Evolutionary conservation across 37 sponge, comb jelly and placozoan genomes (phyloP).

Genomic region (Theonella swinhoei): DNA sequence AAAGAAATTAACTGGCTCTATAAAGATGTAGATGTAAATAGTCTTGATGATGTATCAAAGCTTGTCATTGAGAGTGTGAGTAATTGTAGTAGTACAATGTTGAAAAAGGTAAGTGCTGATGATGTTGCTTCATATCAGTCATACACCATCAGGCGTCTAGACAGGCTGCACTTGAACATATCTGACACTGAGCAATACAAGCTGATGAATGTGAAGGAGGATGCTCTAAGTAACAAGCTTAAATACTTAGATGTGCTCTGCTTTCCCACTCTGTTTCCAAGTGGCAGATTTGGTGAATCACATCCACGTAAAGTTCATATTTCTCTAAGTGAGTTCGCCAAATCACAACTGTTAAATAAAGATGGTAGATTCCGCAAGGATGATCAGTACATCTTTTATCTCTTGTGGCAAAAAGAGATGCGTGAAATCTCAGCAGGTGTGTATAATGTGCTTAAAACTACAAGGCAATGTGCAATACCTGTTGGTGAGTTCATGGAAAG

Average conservation of each 20-base stretch:
- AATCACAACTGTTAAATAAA: constrained; percentile 53
- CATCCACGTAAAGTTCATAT: constrained; percentile 52
- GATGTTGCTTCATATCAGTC: constrained; percentile 49
- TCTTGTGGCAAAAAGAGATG: too few species aligned
- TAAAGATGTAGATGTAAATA: constrained; percentile 23
- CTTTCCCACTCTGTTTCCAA: constrained; percentile 56
- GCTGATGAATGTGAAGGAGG: too few species aligned
- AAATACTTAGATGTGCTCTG: constrained; percentile 40
- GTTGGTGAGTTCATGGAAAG: too few species aligned
- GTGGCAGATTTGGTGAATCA: constrained; percentile 57
- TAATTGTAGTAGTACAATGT: constrained; percentile 32
- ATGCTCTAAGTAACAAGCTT: constrained; percentile 35
- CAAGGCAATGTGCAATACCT: background rate
- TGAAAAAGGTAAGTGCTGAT: constrained; percentile 38
- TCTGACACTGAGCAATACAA: too few species aligned
- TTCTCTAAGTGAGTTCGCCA: constrained; percentile 60
- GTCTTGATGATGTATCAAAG: constrained; percentile 47
- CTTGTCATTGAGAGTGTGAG: constrained; percentile 40
- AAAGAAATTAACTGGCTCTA: constrained; percentile 67
- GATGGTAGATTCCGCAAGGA: constrained; percentile 59
- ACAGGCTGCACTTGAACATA: constrained; percentile 7
- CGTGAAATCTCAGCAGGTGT: too few species aligned
- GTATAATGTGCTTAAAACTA: constrained; percentile 31
- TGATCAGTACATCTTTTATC: constrained; percentile 56
- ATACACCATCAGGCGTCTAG: constrained; percentile 48